Percentiles rank a stretch among this genome's conserved stretches.
Conservation (phyloP, 2,113 vertebrate species). For the Rhizomys pruinosus region DNA sequence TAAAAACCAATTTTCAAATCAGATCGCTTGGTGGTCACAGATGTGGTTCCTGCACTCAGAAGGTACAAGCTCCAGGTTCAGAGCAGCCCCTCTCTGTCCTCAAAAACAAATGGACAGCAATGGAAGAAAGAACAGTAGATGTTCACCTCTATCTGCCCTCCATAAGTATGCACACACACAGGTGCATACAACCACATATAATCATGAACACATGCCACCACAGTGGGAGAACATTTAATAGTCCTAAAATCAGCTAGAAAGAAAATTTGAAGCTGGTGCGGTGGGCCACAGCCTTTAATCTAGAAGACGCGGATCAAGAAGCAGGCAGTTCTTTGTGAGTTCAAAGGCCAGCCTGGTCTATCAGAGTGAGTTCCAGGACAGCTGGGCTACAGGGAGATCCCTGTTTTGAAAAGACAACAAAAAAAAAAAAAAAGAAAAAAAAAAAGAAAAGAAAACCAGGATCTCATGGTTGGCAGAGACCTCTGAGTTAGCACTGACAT, state of each 20-base stretch:
- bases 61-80: neutral
- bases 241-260: neutral
- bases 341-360: no score
- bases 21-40: neutral
- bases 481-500: neutral
- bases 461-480: neutral
- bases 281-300: no score
- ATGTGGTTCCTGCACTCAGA: neutral
- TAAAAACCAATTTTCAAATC: neutral
- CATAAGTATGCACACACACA: neutral
- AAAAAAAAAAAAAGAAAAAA: no score
- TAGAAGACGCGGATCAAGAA: no score
- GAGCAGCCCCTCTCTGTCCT: neutral
- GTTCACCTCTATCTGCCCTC: neutral
- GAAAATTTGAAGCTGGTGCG: neutral
- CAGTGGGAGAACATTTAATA: neutral
- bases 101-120: neutral
- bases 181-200: neutral
- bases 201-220: neutral
- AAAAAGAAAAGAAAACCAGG: no score
- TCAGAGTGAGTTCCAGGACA: no score
- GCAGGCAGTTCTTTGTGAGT: no score
- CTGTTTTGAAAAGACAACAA: no score
- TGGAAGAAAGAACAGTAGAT: neutral
- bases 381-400: no score